Evolutionary conservation across 1,140 invertebrate species (phyloP), one percentile per base, ranked within the genome.

Genomic region (Drosophila tani): DNA sequence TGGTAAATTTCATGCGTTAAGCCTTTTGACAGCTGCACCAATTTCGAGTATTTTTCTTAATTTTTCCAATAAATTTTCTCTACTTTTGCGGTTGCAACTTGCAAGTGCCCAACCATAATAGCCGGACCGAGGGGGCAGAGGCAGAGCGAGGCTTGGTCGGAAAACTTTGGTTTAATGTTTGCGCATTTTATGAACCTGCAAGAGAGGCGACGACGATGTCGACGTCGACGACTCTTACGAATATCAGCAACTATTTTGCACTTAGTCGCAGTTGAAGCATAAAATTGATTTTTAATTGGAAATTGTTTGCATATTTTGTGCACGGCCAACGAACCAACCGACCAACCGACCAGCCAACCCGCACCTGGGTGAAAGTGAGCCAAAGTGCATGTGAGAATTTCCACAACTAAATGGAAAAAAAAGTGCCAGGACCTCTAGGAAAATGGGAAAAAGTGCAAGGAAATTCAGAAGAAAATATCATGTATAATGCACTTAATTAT

Each of bases 221-320:
- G 27, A 6, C 27, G 5, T 29, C 50, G 47, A 76, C 50, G 47
- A 45, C 24, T 12, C 35, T 57, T 43, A 60, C 38, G 62, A 76
- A 49, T 53, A 68, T 41, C 74, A 67, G 50, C 66, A 69, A 86
- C 70, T 82, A 73, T 82, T 88, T 87, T 81, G 77, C 84, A 87
- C 84, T 88, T 85, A 71, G 81, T 76, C 75, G 70, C 85, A 88
- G 81, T 90, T 84, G 84, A 88, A 90, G 84, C 84, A 90, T 84
- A 90, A 88, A 88, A 88, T 88, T 88, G 84, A 90, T 88, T 88
- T 90, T 88, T 90, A 88, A 88, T 88, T 88, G 84, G 67, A 88
- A 88, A 88, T 88, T 88, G 84, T 85, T 88, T 90, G 81, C 85
- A 90, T 85, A 88, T 88, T 88, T 88, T 79, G 78, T 58, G 43